phyloP scores from a whole-genome alignment of 1,140 invertebrate genomes.

The Drosophila neocordata region DNA sequence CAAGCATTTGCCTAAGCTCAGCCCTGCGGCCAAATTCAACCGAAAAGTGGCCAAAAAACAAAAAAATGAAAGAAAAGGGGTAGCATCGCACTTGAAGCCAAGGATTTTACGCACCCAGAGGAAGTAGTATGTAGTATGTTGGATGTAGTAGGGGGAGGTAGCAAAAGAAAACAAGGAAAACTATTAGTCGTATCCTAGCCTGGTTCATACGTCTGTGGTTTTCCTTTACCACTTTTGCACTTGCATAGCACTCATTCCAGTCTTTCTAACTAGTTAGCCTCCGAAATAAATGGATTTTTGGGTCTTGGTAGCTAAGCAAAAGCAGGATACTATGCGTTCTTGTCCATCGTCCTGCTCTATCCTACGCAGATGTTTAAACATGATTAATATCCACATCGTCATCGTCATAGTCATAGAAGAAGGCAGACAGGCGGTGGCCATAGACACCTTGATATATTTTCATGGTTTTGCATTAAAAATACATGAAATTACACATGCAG shows the following conservation, averaged over 20 bases:
- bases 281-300: slow-evolving; percentile 62
- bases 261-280: slow-evolving; percentile 49
- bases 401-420: not conserved
- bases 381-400: slow-evolving; percentile 53
- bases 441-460: slow-evolving; percentile 50
- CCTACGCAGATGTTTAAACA: slow-evolving; percentile 41
- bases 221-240: slow-evolving; percentile 9
- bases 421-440: not conserved
- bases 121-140: no score
- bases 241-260: not conserved
- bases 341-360: not conserved
- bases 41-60: slow-evolving; percentile 53
- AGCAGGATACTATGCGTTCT: not conserved
- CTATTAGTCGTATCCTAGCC: slow-evolving; percentile 43
- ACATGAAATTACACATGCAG: slow-evolving; percentile 62
- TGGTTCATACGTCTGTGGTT: slow-evolving; percentile 4
- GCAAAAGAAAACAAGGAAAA: slow-evolving; percentile 28
- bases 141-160: not conserved
- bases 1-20: no score
- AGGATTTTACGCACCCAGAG: slow-evolving; percentile 43
- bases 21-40: not conserved
- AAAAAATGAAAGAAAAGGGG: slow-evolving; percentile 49
- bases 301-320: slow-evolving; percentile 5
- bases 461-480: slow-evolving; percentile 66
- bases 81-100: slow-evolving; percentile 51